Percentiles rank a stretch among this genome's conserved stretches.
Evolutionary conservation across 1,140 invertebrate genomes (phyloP).

Genomic region (Drosophila dunni): DNA sequence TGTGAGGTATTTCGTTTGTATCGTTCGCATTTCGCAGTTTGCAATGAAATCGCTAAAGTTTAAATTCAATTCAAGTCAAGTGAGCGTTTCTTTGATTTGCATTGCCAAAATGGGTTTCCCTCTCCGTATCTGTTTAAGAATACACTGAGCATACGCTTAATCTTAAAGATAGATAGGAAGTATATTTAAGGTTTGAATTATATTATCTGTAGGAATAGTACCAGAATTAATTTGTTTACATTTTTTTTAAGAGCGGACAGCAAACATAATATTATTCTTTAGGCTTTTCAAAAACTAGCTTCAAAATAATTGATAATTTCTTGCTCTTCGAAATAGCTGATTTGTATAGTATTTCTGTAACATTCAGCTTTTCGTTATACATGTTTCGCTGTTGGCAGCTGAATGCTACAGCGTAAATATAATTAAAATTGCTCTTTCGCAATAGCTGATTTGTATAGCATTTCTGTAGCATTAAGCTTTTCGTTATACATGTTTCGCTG

Average conservation of each 20-base stretch:
- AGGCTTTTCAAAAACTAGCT: too few relatives aligned
- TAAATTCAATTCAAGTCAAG: slow-evolving; percentile 66
- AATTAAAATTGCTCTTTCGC: too few relatives aligned
- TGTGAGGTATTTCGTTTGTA: slow-evolving; percentile 55
- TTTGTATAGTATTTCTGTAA: neutral
- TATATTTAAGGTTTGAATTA: neutral
- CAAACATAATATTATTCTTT: too few relatives aligned
- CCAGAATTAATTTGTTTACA: too few relatives aligned
- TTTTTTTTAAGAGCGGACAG: too few relatives aligned
- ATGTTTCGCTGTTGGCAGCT: neutral
- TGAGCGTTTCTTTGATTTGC: slow-evolving; percentile 43
- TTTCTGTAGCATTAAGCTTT: neutral
- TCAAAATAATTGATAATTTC: slow-evolving; percentile 2
- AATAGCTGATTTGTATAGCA: neutral
- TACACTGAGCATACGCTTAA: neutral
- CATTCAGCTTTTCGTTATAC: neutral
- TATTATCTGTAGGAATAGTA: too few relatives aligned
- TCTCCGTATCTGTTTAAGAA: neutral
- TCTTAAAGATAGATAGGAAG: neutral
- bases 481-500: neutral
- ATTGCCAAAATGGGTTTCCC: slow-evolving; percentile 16
- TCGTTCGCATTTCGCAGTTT: slow-evolving; percentile 41
- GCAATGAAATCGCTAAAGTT: slow-evolving; percentile 74
- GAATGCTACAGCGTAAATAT: neutral
- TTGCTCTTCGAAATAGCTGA: neutral